Evolutionary conservation across 2,113 vertebrate genomes (phyloP).

Genomic region (Tonatia bakeri): DNA sequence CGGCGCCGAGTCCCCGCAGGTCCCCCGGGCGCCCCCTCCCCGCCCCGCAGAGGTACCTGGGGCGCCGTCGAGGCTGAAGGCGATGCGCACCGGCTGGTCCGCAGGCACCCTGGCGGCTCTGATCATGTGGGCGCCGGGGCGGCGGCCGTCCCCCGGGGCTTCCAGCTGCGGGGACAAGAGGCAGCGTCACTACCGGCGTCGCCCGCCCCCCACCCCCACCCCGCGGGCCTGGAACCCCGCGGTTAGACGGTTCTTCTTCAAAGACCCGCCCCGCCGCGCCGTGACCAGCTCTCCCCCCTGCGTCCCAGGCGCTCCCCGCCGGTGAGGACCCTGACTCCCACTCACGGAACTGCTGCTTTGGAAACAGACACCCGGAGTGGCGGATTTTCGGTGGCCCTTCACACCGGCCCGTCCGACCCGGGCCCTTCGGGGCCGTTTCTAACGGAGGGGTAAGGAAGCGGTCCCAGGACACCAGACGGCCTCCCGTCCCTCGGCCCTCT

Average conservation of each 20-base stretch:
- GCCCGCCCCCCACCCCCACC: too few species aligned
- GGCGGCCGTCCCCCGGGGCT: slow-evolving; percentile 80
- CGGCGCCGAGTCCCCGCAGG: too few species aligned
- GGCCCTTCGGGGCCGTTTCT: not conserved
- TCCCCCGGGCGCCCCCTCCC: too few species aligned
- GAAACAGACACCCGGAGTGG: not conserved
- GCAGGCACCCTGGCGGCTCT: slow-evolving; percentile 95
- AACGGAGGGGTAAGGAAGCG: not conserved
- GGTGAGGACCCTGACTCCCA: not conserved
- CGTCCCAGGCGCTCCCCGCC: not conserved
- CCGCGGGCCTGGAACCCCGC: too few species aligned
- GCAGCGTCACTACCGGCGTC: not conserved
- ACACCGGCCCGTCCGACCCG: not conserved
- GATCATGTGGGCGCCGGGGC: slow-evolving; percentile 96
- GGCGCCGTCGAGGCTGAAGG: slow-evolving; percentile 93
- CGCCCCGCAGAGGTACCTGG: slow-evolving; percentile 82
- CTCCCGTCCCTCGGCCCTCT: not conserved
- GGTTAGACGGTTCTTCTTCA: too few species aligned
- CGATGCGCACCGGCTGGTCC: slow-evolving; percentile 94
- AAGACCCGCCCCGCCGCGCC: too few species aligned
- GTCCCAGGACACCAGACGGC: not conserved
- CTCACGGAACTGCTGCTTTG: not conserved
- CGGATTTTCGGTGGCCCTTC: not conserved
- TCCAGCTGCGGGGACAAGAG: slow-evolving; percentile 81
- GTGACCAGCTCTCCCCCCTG: not conserved